A percentile compares a stretch with the other conserved stretches of the same genome.
Conservation (phyloP, 2,113 vertebrate species). For the Leptocoma aspasia region DNA sequence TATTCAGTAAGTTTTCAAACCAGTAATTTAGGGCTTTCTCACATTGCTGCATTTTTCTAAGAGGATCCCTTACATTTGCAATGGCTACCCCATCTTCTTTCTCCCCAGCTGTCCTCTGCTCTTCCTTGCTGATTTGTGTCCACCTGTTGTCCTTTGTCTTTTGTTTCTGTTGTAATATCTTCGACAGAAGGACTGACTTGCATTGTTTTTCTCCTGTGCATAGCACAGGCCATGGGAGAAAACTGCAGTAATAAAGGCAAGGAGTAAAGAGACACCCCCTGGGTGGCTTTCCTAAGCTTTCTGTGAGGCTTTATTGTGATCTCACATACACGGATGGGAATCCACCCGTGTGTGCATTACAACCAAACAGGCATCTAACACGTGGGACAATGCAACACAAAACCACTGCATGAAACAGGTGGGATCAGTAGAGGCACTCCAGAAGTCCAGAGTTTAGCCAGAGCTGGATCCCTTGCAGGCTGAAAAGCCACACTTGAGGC, state of each 20-base stretch:
- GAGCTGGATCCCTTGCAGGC: background rate
- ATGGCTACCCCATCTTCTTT: background rate
- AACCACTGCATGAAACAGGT: background rate
- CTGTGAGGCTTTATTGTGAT: background rate
- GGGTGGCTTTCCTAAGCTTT: background rate
- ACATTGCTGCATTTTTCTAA: background rate
- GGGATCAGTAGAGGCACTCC: background rate
- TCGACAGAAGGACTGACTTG: background rate
- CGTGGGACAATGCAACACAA: background rate
- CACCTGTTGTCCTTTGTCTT: background rate
- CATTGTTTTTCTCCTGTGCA: background rate
- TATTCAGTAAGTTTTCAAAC: background rate
- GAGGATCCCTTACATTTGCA: background rate
- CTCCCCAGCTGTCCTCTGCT: background rate
- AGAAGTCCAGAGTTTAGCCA: background rate
- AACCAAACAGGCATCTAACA: background rate
- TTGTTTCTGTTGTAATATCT: background rate
- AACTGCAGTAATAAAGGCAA: background rate
- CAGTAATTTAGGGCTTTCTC: background rate
- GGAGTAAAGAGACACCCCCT: background rate
- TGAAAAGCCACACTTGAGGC: background rate
- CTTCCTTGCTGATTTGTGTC: background rate
- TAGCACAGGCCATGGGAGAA: fast-evolving
- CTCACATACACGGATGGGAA: background rate
- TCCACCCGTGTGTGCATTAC: background rate